Base-by-base conservation (phyloP, 2,113 vertebrate species). In the Henicopernis longicauda region DNA sequence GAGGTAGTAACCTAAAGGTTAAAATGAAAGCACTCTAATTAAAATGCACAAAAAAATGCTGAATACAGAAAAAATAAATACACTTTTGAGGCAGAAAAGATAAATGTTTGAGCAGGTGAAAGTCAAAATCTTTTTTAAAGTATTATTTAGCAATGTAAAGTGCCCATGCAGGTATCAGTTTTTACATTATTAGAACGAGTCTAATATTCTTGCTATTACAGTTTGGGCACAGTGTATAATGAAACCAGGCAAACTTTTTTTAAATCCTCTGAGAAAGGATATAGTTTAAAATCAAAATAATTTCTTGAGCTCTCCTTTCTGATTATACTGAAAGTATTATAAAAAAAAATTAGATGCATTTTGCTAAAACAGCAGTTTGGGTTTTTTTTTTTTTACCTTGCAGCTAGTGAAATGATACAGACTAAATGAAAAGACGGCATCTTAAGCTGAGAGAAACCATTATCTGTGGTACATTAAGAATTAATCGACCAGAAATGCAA, bases 401-500 rank as follows among this genome's bases (percentile, higher is more conserved):
- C 76, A 93, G 38, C 66, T 92, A 92, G 42, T 72, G 86, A 97
- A 97, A 97, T 96, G 70, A 81, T 90, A 95, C 65, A 96, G 92
- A 74, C 63, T 89, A 92, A 98, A 96, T 74, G 58, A 94, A 97
- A 97, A 91, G 86, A 93, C 0, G 0, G 86, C 55, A 92, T 97
- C 93, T 96, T 97, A 97, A 97, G 70, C 82, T 87, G 86, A 97
- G 90, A 96, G 96, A 97, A 97, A 42, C 38, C 86, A 95, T 97
- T 98, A 95, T 98, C 95, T 97, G 96, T 96, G 98, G 94, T 96
- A 95, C 95, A 96, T 97, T 97, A 97, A 97, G 92, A 72, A 96
- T 96, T 97, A 97, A 97, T 98, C 3, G 8, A 95, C 93, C 82
- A 95, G 93, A 97, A 98, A 97, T 97, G 52, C 84, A 96, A 88